phyloP scores from a whole-genome alignment of 2,113 vertebrate species.

The Casuarius casuarius region DNA sequence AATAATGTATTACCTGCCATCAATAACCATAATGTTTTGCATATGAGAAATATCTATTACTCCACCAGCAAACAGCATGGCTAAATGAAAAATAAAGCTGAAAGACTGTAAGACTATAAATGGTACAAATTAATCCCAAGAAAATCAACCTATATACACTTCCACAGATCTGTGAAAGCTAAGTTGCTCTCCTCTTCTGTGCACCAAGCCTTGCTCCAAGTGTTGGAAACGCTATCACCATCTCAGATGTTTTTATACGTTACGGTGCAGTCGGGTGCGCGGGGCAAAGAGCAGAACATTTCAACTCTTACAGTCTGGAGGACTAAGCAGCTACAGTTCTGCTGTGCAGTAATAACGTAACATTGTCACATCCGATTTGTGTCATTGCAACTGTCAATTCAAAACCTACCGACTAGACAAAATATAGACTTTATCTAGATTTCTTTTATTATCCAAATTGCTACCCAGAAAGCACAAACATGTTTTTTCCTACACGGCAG shows the following conservation, averaged over 20 bases:
- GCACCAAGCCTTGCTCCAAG: not conserved
- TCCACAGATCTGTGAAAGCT: too few species aligned
- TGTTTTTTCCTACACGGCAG: not conserved
- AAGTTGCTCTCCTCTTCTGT: not conserved
- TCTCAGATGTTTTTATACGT: accelerated
- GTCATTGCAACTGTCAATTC: not conserved
- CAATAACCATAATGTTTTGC: not conserved
- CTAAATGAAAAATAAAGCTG: not conserved
- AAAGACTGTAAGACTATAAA: not conserved
- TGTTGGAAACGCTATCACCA: not conserved
- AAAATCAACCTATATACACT: not conserved
- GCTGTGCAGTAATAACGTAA: not conserved
- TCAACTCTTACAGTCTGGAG: not conserved
- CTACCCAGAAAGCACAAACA: not conserved
- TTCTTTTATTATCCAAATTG: not conserved
- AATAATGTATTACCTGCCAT: not conserved
- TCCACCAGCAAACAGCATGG: not conserved
- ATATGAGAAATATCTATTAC: not conserved
- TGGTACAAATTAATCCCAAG: not conserved
- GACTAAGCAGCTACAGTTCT: not conserved
- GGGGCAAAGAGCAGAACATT: accelerated
- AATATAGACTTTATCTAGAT: not conserved
- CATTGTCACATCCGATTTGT: not conserved
- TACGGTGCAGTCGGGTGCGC: too few species aligned
- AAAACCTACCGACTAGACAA: not conserved